phyloP scores from a whole-genome alignment of 2,888 invertebrate species.

The Cosmia trapezina region DNA sequence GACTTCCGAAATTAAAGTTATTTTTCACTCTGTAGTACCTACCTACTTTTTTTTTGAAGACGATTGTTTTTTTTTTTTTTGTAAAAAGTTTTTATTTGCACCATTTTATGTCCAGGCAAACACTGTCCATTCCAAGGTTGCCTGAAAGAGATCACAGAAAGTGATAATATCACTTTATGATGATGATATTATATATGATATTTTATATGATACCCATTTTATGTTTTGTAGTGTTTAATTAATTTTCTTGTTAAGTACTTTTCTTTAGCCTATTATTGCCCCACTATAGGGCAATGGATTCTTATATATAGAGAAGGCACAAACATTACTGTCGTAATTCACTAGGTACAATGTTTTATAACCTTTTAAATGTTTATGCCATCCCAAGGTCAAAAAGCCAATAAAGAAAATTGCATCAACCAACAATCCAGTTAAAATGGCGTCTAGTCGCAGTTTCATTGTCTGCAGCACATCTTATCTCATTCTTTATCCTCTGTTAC shows the following conservation, averaged over 20 bases:
- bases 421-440: slow-evolving; percentile 41
- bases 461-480: slow-evolving; percentile 38
- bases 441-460: slow-evolving; percentile 50
- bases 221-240: not conserved
- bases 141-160: not conserved
- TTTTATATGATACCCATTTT: not conserved
- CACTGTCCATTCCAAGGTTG: not conserved
- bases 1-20: too few relatives aligned
- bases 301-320: not conserved
- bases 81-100: not conserved
- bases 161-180: too few relatives aligned
- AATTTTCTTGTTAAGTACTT: not conserved
- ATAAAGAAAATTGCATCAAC: slow-evolving; percentile 33
- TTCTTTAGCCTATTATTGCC: not conserved
- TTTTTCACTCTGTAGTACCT: too few relatives aligned
- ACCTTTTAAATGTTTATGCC: not conserved
- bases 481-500: slow-evolving; percentile 31
- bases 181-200: too few relatives aligned
- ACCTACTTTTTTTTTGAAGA: too few relatives aligned
- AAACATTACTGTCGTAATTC: not conserved
- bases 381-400: slow-evolving; percentile 17
- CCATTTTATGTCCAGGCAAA: not conserved
- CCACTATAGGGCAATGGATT: not conserved
- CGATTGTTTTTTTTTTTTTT: too few relatives aligned
- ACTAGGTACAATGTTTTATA: too few relatives aligned